These are phyloP conservation scores for Pyrrhosoma nymphula DNA, from an alignment of 2,888 invertebrate genomes.

Conservation along the genomic window DNA sequence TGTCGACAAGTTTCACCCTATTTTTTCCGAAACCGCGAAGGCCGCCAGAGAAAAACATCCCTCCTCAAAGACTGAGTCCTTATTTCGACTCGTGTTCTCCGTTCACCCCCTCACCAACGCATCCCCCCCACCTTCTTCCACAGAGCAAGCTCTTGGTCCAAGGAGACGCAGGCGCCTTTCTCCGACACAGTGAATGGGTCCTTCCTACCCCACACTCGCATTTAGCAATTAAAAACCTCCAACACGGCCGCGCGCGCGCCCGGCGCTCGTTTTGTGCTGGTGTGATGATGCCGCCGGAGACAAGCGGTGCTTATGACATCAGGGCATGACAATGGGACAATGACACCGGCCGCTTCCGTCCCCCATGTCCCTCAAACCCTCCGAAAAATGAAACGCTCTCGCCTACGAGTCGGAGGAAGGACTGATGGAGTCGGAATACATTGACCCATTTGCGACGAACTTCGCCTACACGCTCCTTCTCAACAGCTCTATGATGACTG, in stretches of 20 bases:
- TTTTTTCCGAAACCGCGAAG: background rate
- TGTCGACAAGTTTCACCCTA: background rate
- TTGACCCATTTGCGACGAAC: background rate
- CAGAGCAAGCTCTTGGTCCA: too few species aligned
- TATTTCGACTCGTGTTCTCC: background rate
- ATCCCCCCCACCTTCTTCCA: too few species aligned
- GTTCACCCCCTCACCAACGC: background rate
- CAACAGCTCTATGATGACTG: too few species aligned
- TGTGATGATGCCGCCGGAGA: too few species aligned
- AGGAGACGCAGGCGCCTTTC: background rate
- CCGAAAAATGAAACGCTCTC: background rate
- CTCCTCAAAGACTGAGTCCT: background rate
- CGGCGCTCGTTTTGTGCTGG: background rate
- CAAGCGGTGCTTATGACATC: background rate
- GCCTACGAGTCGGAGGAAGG: background rate
- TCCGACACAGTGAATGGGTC: background rate
- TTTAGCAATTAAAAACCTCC: background rate
- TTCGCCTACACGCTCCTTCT: background rate
- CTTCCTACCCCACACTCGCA: background rate
- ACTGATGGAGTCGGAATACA: background rate
- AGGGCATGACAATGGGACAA: slow-evolving; percentile 1
- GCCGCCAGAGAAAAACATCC: background rate
- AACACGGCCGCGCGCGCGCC: background rate
- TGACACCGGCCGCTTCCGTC: background rate
- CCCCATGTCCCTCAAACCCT: background rate